Base-by-base conservation (phyloP, 2,797 vertebrate species). In the Sebastes vulpes region DNA sequence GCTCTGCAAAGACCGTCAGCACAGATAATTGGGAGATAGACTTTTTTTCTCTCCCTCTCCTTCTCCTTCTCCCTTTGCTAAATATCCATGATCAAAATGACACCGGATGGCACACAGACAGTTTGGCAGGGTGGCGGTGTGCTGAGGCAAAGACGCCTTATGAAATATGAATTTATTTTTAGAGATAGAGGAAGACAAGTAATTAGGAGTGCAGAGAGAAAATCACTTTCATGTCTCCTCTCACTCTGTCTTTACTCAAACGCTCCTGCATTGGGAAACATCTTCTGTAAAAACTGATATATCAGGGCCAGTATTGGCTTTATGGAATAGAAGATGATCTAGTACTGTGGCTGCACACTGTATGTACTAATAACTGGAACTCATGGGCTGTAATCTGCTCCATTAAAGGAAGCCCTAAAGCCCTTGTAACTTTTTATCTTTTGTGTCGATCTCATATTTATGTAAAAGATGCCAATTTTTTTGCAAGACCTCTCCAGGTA, bases 31-130 rank as follows among this genome's bases (percentile, higher is more conserved):
- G 91, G 92, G 61, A 89, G 84, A 87, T 81, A 83, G 74, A 35
- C 56, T 65, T 61, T 64, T 74, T 48, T 42, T 54, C 25, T 25
- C 25, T 25, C 25, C 25, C 25, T 53, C 20, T 32, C 3, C 26
- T 4, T 4, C 21, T 50, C 68, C 71, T 46, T 84, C 65, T 73
- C 69, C 71, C 75, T 89, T 82, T 75, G 83, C 87, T 89, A 92
- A 93, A 89, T 89, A 87, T 86, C 92, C 86, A 86, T 93, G 93
- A 95, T 94, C 92, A 95, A 95, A 95, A 95, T 95, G 90, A 93
- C 91, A 92, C 88, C 23, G 79, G 78, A 90, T 86, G 80, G 75
- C 65, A 42, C 63, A 3, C 68, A 82, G 87, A 81, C 75, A 59
- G 77, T 85, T 88, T 77, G 78, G 77, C 83, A 68, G 66, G 32